A percentile compares a stretch with the other conserved stretches of the same genome.
Evolutionary conservation across 2,888 invertebrate species (phyloP).

Genomic region (Pocota personata): DNA sequence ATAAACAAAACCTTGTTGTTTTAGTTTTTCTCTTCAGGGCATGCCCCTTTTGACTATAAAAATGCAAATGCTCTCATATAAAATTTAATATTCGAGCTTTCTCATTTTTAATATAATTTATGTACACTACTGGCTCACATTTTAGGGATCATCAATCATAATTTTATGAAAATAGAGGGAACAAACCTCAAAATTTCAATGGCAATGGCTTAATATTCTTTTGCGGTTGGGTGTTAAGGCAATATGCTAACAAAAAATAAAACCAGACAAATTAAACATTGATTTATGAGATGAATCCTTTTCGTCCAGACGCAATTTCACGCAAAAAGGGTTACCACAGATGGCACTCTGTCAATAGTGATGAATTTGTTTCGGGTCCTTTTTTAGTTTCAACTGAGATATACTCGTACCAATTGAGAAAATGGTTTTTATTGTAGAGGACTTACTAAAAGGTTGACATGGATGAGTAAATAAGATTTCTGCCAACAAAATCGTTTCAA

Average conservation of each 20-base stretch:
- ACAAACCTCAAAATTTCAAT: slow-evolving; percentile 9
- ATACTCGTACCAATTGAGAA: neutral
- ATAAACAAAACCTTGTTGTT: neutral
- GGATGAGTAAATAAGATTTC: no score
- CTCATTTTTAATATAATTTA: neutral
- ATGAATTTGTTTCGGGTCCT: slow-evolving; percentile 24
- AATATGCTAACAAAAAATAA: neutral
- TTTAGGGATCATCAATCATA: slow-evolving; percentile 59
- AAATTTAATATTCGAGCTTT: slow-evolving; percentile 5
- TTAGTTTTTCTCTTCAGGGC: neutral
- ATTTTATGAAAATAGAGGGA: slow-evolving; percentile 34
- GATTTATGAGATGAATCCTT: slow-evolving; percentile 59
- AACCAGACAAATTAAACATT: slow-evolving; percentile 51
- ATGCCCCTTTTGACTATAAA: neutral
- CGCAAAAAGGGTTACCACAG: slow-evolving; percentile 41
- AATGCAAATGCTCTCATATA: neutral
- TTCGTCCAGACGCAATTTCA: slow-evolving; percentile 36
- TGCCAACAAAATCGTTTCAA: no score
- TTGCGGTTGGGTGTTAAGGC: neutral
- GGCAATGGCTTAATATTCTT: neutral
- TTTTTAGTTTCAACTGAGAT: neutral
- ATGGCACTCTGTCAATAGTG: slow-evolving; percentile 49
- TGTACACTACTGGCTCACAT: slow-evolving; percentile 10
- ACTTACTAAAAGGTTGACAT: neutral
- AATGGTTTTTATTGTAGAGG: neutral